phyloP scores from a whole-genome alignment of 2,888 invertebrate genomes.

The Steinernema hermaphroditum region DNA sequence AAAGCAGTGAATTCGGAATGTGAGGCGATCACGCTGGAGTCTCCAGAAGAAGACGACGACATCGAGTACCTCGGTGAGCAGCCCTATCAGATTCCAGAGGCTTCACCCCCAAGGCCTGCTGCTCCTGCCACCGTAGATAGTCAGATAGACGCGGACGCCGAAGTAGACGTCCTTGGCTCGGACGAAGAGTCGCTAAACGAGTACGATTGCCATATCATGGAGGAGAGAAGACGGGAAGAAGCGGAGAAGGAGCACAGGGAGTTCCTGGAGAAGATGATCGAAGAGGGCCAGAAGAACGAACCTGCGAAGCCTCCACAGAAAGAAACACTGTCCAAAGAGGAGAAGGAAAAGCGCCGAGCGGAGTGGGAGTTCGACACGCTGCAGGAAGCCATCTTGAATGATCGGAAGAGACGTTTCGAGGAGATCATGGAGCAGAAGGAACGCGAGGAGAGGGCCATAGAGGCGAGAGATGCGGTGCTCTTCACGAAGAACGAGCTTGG shows the following conservation, averaged over 20 bases:
- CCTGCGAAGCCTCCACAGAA: not conserved
- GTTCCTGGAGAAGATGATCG: not conserved
- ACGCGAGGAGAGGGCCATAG: not conserved
- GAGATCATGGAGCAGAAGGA: not conserved
- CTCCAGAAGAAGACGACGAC: not conserved
- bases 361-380: not conserved
- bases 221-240: not conserved
- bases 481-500: not conserved
- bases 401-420: not conserved
- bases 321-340: not conserved
- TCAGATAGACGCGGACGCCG: not conserved
- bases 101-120: not conserved
- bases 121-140: too few relatives aligned
- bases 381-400: not conserved
- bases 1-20: too few relatives aligned
- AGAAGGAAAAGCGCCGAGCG: not conserved
- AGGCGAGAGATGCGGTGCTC: not conserved
- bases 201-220: not conserved
- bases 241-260: not conserved
- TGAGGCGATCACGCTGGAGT: too few relatives aligned
- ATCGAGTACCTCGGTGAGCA: conserved; percentile 4
- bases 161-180: not conserved
- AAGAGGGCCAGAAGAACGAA: not conserved
- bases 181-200: not conserved
- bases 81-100: not conserved